phyloP scores from a whole-genome alignment of 2,797 vertebrate genomes.

The Sebastes baramenuke region DNA sequence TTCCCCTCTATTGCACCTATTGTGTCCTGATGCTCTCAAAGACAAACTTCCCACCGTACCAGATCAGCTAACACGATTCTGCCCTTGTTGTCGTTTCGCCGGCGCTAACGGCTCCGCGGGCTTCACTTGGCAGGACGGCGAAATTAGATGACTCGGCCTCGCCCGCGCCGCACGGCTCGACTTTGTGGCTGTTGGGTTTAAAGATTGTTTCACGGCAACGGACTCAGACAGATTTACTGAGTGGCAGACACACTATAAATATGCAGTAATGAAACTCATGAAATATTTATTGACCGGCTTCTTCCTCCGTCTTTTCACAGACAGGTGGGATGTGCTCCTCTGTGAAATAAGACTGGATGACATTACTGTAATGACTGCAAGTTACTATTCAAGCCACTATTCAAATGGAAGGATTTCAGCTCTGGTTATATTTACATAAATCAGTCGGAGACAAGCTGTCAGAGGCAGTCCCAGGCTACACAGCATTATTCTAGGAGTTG shows the following conservation, averaged over 20 bases:
- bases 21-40: neutral
- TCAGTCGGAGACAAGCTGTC: constrained; percentile 44
- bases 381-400: constrained; percentile 38
- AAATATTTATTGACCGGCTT: constrained; percentile 67
- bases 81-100: neutral
- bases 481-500: constrained; percentile 28
- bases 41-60: constrained; percentile 8
- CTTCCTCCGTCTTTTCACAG: constrained; percentile 44
- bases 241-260: constrained; percentile 67
- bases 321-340: constrained; percentile 55
- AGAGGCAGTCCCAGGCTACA: neutral
- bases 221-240: constrained; percentile 57
- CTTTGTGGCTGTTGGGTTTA: constrained; percentile 39
- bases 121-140: constrained; percentile 26
- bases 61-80: constrained; percentile 12
- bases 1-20: neutral
- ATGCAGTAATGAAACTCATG: constrained; percentile 68
- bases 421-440: constrained; percentile 60
- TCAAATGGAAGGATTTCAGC: constrained; percentile 42
- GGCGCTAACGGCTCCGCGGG: neutral
- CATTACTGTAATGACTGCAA: constrained; percentile 44
- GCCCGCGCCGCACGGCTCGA: neutral
- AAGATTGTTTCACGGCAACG: constrained; percentile 44
- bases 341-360: constrained; percentile 44
- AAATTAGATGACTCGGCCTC: constrained; percentile 35